Evolutionary conservation across 2,797 vertebrate genomes (phyloP).

Genomic region (Fringilla coelebs): DNA sequence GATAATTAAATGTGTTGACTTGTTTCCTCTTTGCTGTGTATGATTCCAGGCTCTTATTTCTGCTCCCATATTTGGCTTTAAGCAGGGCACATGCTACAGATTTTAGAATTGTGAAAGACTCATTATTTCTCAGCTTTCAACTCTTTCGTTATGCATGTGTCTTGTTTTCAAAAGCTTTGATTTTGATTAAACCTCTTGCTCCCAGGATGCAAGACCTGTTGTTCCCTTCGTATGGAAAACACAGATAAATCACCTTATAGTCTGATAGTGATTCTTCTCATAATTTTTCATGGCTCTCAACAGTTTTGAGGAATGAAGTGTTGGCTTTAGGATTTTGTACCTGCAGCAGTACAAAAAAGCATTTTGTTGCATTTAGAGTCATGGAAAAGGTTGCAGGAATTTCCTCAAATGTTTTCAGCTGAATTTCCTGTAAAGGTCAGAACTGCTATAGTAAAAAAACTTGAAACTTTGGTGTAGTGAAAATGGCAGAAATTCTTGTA

Average conservation of each 20-base stretch:
- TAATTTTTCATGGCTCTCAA: constrained; percentile 45
- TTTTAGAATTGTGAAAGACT: constrained; percentile 32
- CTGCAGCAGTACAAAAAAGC: constrained; percentile 20
- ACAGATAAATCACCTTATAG: constrained; percentile 35
- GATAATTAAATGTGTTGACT: not conserved
- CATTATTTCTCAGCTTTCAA: constrained; percentile 55
- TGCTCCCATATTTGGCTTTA: constrained; percentile 33
- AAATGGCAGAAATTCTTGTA: not conserved
- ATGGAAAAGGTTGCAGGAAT: constrained; percentile 32
- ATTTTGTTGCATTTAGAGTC: constrained; percentile 19
- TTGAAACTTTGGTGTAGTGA: not conserved
- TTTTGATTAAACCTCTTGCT: constrained; percentile 53
- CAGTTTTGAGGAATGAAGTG: constrained; percentile 29
- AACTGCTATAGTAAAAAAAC: not conserved
- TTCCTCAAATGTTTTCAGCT: constrained; percentile 46
- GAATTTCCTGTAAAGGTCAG: constrained; percentile 35
- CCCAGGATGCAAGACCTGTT: not conserved
- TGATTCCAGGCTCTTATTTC: constrained; percentile 11
- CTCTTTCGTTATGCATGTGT: not conserved
- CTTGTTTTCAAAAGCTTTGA: constrained; percentile 29
- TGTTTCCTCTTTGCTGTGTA: not conserved
- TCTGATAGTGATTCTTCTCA: not conserved
- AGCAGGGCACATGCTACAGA: not conserved
- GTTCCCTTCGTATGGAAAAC: constrained; percentile 31
- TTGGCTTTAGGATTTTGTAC: constrained; percentile 42